These are phyloP conservation scores for Orthosia gothica DNA, from an alignment of 2,888 invertebrate species.

Conservation along the genomic window DNA sequence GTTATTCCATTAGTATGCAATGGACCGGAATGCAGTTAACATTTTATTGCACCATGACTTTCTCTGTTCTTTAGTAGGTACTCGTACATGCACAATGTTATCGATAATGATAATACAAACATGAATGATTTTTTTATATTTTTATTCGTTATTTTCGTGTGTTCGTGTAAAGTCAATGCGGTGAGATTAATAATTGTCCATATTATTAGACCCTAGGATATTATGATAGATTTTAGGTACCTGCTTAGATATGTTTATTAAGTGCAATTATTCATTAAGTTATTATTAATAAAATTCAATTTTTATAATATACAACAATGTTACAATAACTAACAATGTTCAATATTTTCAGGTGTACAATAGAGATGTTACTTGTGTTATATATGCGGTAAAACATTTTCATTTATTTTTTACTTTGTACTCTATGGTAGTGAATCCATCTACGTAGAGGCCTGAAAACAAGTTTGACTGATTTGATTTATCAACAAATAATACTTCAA, in stretches of 20 bases:
- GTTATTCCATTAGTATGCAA: constrained; percentile 74
- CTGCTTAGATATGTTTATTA: too few relatives aligned
- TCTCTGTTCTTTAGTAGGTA: constrained; percentile 62
- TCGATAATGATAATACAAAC: constrained; percentile 74
- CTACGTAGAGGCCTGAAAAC: not conserved
- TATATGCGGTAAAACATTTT: constrained; percentile 78
- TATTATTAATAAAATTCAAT: too few relatives aligned
- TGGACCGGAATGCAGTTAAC: constrained; percentile 74
- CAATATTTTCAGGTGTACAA: constrained; percentile 81
- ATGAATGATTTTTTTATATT: constrained; percentile 83
- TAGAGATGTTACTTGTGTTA: constrained; percentile 82
- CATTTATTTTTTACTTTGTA: not conserved
- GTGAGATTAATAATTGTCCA: constrained; percentile 73
- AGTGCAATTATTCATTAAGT: too few relatives aligned
- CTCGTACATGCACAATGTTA: constrained; percentile 76
- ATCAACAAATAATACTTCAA: not conserved
- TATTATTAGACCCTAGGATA: constrained; percentile 2
- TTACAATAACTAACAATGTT: not conserved
- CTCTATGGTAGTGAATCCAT: not conserved
- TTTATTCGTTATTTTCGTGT: constrained; percentile 76
- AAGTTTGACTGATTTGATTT: not conserved
- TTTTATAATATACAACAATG: too few relatives aligned
- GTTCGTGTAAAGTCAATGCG: constrained; percentile 75
- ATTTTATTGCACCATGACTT: constrained; percentile 76
- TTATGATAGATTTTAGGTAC: too few relatives aligned